Evolutionary conservation across 2,888 invertebrate species (phyloP).

Genomic region (Melikaiella ostensackeni): DNA sequence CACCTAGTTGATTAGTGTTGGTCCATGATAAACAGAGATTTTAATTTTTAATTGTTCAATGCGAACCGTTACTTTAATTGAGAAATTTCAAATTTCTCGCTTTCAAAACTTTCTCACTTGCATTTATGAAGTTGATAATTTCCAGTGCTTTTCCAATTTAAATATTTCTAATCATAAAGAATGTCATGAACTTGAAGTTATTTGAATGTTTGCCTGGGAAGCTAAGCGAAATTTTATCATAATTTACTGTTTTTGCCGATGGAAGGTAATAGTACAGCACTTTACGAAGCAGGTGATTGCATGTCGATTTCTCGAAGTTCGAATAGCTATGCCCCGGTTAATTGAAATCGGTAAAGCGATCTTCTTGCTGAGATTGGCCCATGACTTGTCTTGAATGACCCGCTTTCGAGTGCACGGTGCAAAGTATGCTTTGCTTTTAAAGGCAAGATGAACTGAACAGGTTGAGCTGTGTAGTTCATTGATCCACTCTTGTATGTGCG

Average conservation of each 20-base stretch:
- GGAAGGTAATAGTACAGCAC: background rate
- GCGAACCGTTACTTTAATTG: too few species aligned
- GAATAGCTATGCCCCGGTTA: conserved; percentile 24
- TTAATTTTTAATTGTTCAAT: too few species aligned
- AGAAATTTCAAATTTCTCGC: too few species aligned
- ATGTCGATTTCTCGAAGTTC: conserved; percentile 30
- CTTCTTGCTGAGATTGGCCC: conserved; percentile 28
- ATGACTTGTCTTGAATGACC: conserved; percentile 27
- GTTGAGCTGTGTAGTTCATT: conserved; percentile 9
- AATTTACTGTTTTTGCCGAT: background rate
- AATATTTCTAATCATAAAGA: too few species aligned
- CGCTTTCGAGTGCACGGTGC: conserved; percentile 28
- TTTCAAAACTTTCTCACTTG: too few species aligned
- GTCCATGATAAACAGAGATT: background rate
- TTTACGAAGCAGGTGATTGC: conserved; percentile 9
- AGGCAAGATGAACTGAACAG: conserved; percentile 33
- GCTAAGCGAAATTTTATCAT: background rate
- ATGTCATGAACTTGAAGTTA: too few species aligned
- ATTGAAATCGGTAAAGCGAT: conserved; percentile 34
- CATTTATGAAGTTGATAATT: too few species aligned
- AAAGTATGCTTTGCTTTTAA: conserved; percentile 17
- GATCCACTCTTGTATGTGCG: background rate
- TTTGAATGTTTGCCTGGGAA: background rate
- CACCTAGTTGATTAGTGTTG: background rate
- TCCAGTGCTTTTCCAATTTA: too few species aligned